Conservation (phyloP, 2,888 invertebrate genomes). For the Lottia scabra region DNA sequence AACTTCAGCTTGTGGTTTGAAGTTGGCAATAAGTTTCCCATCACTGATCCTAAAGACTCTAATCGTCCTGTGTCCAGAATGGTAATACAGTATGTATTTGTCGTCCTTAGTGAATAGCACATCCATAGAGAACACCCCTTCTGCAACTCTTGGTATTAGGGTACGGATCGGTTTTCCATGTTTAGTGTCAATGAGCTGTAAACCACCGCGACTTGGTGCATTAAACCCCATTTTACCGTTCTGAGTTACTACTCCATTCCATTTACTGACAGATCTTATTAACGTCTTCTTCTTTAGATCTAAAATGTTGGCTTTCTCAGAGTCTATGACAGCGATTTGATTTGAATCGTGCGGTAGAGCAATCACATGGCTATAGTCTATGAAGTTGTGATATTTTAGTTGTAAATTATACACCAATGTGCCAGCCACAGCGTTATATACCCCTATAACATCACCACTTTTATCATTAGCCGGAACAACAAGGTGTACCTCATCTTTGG, state of each 20-base stretch:
- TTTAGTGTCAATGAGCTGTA: constrained; percentile 90
- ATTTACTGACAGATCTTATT: constrained; percentile 87
- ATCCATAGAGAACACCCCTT: constrained; percentile 96
- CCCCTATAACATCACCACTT: constrained; percentile 87
- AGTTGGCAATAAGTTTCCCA: constrained; percentile 92
- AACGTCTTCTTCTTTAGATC: constrained; percentile 91
- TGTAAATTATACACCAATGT: constrained; percentile 69
- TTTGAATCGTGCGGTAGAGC: constrained; percentile 71
- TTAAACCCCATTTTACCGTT: constrained; percentile 86
- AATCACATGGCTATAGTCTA: constrained; percentile 61
- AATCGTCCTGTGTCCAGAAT: constrained; percentile 94
- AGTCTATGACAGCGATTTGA: constrained; percentile 88
- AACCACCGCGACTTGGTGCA: constrained; percentile 90
- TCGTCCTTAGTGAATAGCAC: constrained; percentile 90
- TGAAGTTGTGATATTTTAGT: constrained; percentile 64
- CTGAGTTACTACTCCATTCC: constrained; percentile 81
- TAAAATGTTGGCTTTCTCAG: constrained; percentile 86
- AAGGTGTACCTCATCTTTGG: constrained; percentile 84
- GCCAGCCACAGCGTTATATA: constrained; percentile 87
- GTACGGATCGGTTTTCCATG: constrained; percentile 89
- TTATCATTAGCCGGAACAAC: constrained; percentile 77
- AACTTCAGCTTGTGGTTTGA: constrained; percentile 66
- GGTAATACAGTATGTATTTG: constrained; percentile 96
- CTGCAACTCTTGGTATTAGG: constrained; percentile 88
- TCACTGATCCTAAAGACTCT: constrained; percentile 91